Evolutionary conservation across 2,113 vertebrate genomes (phyloP).

Genomic region (Sciurus niger): DNA sequence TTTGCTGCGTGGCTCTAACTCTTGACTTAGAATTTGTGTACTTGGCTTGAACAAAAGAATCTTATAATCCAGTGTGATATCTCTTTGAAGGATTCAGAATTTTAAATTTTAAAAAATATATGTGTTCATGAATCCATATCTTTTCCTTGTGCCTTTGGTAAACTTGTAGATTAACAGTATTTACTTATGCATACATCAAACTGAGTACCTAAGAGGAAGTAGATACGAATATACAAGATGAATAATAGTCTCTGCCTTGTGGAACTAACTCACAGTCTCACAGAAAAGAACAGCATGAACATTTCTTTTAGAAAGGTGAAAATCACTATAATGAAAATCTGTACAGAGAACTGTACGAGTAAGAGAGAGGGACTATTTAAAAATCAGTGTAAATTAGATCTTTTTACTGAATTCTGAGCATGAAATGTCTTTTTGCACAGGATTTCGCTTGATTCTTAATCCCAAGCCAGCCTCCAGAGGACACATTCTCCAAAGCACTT

Average conservation of each 20-base stretch:
- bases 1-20: neutral
- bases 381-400: neutral
- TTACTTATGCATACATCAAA: neutral
- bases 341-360: neutral
- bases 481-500: neutral
- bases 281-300: neutral
- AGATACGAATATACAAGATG: neutral
- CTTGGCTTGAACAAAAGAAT: neutral
- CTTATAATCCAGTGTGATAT: neutral
- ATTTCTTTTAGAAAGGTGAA: conserved; percentile 16
- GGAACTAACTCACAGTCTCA: neutral
- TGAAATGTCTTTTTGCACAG: neutral
- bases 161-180: conserved; percentile 5
- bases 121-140: neutral
- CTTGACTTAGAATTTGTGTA: neutral
- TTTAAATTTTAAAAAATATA: neutral
- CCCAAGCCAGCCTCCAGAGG: neutral
- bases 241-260: neutral
- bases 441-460: conserved; percentile 40
- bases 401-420: neutral
- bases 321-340: neutral
- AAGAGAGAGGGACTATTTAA: neutral
- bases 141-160: conserved; percentile 37
- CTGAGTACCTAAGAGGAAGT: neutral
- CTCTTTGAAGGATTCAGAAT: neutral